Evolutionary conservation across 2,888 invertebrate species (phyloP), one percentile per base, ranked within the genome.

Genomic region (Willowsia nigromaculata): DNA sequence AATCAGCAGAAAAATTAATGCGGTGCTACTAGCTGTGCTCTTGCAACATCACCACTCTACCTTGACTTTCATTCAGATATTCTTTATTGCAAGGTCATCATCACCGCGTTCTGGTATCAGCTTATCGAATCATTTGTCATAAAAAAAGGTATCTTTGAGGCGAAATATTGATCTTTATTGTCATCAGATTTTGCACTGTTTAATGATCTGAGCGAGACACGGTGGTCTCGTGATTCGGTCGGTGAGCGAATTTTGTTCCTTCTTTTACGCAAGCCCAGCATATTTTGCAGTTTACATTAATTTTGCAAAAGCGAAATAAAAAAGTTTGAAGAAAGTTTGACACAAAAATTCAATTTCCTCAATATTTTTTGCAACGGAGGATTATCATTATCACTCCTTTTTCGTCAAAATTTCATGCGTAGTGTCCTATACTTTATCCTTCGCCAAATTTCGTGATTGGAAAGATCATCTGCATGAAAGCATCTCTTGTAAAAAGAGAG

Each of bases 61-160:
- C 80, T 80, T 80, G 80, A 80, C 80, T 80, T 80, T 80, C 59
- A 33, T 80, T 40, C 59, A 37, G 62, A 5, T n/a, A n/a, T 6
- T 53, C 33, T 80, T 59, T 59, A 15, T 25, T 80, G 56, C 56
- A 80, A 80, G 80, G 80, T 80, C 80, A 80, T 50, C 50, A 43
- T 9, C 43, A 43, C 43, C 43, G 43, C 50, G 1, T 56, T 1
- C 13, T 27, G 15, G 7, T 27, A 59, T 59, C 25, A 25, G 9
- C 3, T 9, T 59, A 59, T 59, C 27, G 11, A 5, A 59, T 59
- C 53, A 18, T 53, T 22, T 18, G 18, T 22, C 18, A 13, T 18
- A 53, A 53, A 53, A 18, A 5, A 18, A 18, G n/a, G 53, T 53
- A 50, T 15, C n/a, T n/a, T n/a, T 50, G 11, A 50, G 15, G n/a